Conservation (phyloP, 2,888 invertebrate genomes). For the Xestia c-nigrum region DNA sequence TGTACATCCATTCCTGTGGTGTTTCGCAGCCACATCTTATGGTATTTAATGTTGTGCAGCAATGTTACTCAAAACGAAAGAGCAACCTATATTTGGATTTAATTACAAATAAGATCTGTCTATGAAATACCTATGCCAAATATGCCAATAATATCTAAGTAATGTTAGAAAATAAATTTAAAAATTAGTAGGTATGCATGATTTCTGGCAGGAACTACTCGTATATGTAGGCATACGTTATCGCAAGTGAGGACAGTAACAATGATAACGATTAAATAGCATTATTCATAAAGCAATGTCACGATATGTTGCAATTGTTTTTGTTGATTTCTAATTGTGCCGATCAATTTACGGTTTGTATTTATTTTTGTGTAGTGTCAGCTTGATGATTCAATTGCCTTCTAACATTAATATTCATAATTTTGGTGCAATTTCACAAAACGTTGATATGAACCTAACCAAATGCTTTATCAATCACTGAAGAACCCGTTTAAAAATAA, state of each 20-base stretch:
- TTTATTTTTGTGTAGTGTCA: too few relatives aligned
- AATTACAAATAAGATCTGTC: neutral
- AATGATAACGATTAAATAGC: conserved; percentile 63
- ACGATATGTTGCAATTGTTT: conserved; percentile 40
- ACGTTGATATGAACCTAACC: neutral
- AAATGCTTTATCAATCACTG: neutral
- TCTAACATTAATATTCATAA: neutral
- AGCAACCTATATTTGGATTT: neutral
- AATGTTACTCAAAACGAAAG: conserved; percentile 15
- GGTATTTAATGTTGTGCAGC: conserved; percentile 44
- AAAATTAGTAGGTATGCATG: conserved; percentile 1
- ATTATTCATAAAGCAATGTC: conserved; percentile 36
- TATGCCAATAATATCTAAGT: neutral
- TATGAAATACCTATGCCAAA: neutral
- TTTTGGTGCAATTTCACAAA: too few relatives aligned
- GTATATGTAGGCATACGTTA: too few relatives aligned
- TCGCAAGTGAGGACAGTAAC: conserved; percentile 58
- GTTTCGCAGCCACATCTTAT: conserved; percentile 50
- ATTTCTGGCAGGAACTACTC: conserved; percentile 22
- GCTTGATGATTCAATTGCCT: neutral
- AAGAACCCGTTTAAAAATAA: neutral
- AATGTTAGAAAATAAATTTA: neutral
- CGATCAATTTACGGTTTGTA: neutral
- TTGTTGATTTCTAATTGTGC: neutral
- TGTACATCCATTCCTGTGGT: conserved; percentile 75